Base-by-base conservation (phyloP, 2,888 invertebrate species). In the Unio delphinus region DNA sequence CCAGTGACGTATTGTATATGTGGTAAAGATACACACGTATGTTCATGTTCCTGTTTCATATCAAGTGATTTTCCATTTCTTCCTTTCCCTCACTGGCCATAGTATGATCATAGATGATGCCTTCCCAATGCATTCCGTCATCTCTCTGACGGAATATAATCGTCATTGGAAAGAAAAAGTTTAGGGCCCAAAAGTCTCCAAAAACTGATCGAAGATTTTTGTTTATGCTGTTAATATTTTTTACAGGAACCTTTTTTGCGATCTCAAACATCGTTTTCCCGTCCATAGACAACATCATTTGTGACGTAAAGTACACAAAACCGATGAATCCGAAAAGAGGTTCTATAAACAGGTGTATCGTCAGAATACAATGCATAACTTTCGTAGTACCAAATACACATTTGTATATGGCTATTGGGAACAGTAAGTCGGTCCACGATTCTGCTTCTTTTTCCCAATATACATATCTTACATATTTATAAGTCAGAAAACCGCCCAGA, bases 161-260 rank as follows among this genome's bases (percentile, higher is more conserved):
- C 61, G 79, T 79, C 68, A 81, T 80, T 0, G 86, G 86, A 68
- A 85, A 81, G 3, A 86, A 54, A 63, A 86, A 85, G 69, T 83
- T 86, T 8, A 85, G 62, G 20, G 61, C 66, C 85, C 86, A 85
- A 67, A 79, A 85, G 55, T 82, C 81, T 45, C 86, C 86, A 69
- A 86, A 86, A 18, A 85, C 83, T 23, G 81, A 79, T 28, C 74
- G 70, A 26, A 83, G 69, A 66, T 83, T 86, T 45, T 78, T 68
- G 34, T 67, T 73, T 3, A 72, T 55, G 3, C 70, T 68, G 54
- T 74, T 74, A 1, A 73, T 76, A 34, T 72, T 75, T 64, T 72
- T 77, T 20, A 82, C 67, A 23, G 76, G 78, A 17, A 79, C 70
- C 11, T 76, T 67, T 72, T 82, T 83, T 3, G 74, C 68, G 1